Percentiles rank a stretch among this genome's conserved stretches.
These are phyloP conservation scores for Zingel zingel DNA, from an alignment of 2,113 vertebrate species.

Conservation along the genomic window DNA sequence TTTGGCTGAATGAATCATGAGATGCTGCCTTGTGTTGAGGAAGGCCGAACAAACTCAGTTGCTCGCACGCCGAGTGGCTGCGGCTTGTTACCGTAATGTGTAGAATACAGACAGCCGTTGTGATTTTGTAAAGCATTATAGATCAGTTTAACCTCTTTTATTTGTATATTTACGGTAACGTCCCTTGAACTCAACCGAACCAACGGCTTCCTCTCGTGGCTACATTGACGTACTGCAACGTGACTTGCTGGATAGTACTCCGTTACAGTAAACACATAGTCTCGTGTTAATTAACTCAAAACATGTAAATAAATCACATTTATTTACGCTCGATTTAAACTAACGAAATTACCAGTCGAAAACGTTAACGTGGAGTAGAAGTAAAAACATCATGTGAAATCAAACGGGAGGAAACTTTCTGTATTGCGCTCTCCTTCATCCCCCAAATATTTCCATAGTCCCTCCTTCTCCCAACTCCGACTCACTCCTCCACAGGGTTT, in stretches of 20 bases:
- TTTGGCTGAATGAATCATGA: slow-evolving; percentile 77
- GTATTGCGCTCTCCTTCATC: not conserved
- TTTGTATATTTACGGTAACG: slow-evolving; percentile 60
- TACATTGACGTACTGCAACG: not conserved
- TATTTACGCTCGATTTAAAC: not conserved
- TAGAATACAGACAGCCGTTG: accelerated
- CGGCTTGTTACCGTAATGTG: slow-evolving; percentile 60
- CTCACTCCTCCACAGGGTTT: slow-evolving; percentile 35
- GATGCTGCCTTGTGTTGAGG: slow-evolving; percentile 53
- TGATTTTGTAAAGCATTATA: not conserved
- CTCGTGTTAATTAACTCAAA: not conserved
- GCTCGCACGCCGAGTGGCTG: slow-evolving; percentile 6
- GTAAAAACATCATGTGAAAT: not conserved
- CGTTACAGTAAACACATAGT: not conserved
- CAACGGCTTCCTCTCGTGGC: slow-evolving; percentile 17
- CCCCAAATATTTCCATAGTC: slow-evolving; percentile 37
- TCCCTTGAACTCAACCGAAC: not conserved
- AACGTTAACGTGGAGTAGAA: not conserved
- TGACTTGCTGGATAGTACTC: not conserved
- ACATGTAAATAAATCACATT: not conserved
- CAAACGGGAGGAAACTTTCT: slow-evolving; percentile 33
- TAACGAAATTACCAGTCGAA: no score
- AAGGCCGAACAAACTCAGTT: slow-evolving; percentile 62
- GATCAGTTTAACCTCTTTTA: not conserved
- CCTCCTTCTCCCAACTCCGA: slow-evolving; percentile 44